Conservation (phyloP, 2,888 invertebrate genomes). For the Venusia cambrica region DNA sequence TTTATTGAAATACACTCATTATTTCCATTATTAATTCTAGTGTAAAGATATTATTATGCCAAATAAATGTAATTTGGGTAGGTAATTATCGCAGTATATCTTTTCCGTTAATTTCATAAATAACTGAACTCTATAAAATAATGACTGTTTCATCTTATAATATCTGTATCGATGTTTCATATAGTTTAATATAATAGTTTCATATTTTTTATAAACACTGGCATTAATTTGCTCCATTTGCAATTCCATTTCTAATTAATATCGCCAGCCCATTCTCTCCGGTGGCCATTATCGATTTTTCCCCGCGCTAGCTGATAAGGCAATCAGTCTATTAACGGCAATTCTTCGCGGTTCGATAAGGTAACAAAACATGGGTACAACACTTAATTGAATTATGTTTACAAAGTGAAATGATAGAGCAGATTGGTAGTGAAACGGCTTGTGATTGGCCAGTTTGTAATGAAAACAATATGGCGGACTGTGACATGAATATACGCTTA, state of each 20-base stretch:
- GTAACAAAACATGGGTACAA: slow-evolving; percentile 27
- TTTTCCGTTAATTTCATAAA: slow-evolving; percentile 3
- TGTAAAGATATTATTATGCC: slow-evolving; percentile 8
- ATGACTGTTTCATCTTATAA: background rate
- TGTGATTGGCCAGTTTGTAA: slow-evolving; percentile 54
- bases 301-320: slow-evolving; percentile 39
- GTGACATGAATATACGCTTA: slow-evolving; percentile 14
- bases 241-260: slow-evolving; percentile 22
- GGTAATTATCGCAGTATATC: slow-evolving; percentile 8
- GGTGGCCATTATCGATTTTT: slow-evolving; percentile 15
- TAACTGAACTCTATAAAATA: slow-evolving; percentile 5
- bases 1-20: slow-evolving; percentile 20
- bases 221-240: slow-evolving; percentile 21
- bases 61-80: slow-evolving; percentile 11
- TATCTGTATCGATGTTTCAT: background rate
- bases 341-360: slow-evolving; percentile 56
- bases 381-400: slow-evolving; percentile 75
- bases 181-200: too few relatives aligned
- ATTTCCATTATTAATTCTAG: slow-evolving; percentile 18
- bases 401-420: slow-evolving; percentile 37
- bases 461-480: slow-evolving; percentile 61
- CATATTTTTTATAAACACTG: background rate
- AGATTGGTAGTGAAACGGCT: slow-evolving; percentile 20
- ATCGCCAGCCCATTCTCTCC: slow-evolving; percentile 12
- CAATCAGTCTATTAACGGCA: slow-evolving; percentile 52